These are phyloP conservation scores for Metellina segmentata DNA, from an alignment of 2,888 invertebrate genomes.

Conservation along the genomic window DNA sequence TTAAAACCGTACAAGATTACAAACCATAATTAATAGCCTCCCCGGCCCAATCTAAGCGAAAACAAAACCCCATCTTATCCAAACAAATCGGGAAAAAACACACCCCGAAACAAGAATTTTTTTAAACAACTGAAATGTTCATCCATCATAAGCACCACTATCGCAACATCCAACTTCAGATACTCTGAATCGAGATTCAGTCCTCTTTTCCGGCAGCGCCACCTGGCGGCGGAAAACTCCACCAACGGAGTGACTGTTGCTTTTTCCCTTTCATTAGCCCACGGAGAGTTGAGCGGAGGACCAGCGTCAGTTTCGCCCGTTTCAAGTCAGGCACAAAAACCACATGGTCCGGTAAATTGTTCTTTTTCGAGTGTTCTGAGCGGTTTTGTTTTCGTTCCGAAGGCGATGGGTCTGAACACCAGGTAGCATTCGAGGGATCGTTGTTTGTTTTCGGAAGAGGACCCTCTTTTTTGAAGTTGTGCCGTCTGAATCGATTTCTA, in stretches of 20 bases:
- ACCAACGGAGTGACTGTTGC: slow-evolving; percentile 54
- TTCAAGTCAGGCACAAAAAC: too few species aligned
- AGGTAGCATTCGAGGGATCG: not conserved
- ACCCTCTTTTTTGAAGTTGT: not conserved
- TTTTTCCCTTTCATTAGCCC: slow-evolving; percentile 53
- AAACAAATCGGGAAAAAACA: too few species aligned
- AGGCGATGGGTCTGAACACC: not conserved
- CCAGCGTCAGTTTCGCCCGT: not conserved
- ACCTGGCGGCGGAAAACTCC: slow-evolving; percentile 54
- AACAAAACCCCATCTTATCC: too few species aligned
- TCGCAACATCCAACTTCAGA: too few species aligned
- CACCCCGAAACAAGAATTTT: too few species aligned
- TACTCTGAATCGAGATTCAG: not conserved
- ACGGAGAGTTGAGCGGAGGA: slow-evolving; percentile 35
- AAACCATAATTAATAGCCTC: too few species aligned
- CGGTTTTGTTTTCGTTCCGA: not conserved
- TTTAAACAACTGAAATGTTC: too few species aligned
- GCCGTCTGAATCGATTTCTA: not conserved
- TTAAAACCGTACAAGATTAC: too few species aligned
- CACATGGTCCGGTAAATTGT: not conserved
- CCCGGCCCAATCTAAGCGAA: too few species aligned
- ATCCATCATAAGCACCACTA: too few species aligned
- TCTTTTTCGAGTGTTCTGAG: not conserved
- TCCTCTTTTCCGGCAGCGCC: slow-evolving; percentile 43
- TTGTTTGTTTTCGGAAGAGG: not conserved